Evolutionary conservation across 2,113 vertebrate genomes (phyloP), one percentile per base, ranked within the genome.

Genomic region (Melospiza georgiana): DNA sequence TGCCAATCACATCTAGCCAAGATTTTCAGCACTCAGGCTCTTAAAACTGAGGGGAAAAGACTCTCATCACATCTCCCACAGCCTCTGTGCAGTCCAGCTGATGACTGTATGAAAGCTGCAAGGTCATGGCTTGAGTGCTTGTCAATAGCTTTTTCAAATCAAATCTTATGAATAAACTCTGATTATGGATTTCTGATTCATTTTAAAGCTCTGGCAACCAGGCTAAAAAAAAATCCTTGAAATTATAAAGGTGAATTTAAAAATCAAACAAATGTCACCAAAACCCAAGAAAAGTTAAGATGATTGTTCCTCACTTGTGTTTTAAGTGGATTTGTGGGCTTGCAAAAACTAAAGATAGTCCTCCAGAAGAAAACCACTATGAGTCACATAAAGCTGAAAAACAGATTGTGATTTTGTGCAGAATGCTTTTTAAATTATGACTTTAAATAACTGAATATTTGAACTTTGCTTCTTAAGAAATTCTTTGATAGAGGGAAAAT

Each of bases 361-460:
- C 30, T 80, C 52, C 74, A 69, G 25, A 91, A 27, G 41, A 65
- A 57, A 88, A 71, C 30, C 14, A 49, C 58, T 61, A 49, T 66
- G 78, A 91, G 51, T 66, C 88, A 93, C 18, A 44, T 39, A 83
- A 91, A 62, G 35, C 48, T 68, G 82, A 84, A 80, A 80, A 87
- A 31, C 27, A 84, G 55, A 81, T 69, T 46, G 27, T 75, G 33
- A 2, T 69, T 90, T 90, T 88, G 24, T 80, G 59, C 63, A 39
- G 39, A 82, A 33, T 77, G 35, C 31, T 78, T 79, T 89, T 88
- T 46, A 89, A 93, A 76, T 91, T 74, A 65, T 33, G 39, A 28
- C 14, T 88, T 86, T 90, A 93, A 89, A 91, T 91, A 35, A 55
- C 65, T 74, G 61, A 81, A 74, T 83, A 88, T 71, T 81, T 93